These are phyloP conservation scores for Pelosia muscerda DNA, from an alignment of 2,888 invertebrate genomes.

Conservation along the genomic window DNA sequence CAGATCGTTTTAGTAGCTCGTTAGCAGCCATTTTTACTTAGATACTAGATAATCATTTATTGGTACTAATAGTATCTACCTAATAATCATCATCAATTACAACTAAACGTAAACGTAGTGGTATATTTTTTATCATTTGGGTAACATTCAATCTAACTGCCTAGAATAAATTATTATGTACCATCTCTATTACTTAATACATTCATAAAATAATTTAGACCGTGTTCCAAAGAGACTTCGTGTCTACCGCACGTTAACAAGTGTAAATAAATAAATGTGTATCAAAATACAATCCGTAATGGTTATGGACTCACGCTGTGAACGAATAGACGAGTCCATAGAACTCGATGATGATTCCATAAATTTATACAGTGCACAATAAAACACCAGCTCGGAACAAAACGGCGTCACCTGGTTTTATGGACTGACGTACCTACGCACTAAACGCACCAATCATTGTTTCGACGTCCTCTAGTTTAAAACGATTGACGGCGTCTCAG, in stretches of 20 bases:
- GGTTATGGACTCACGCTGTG: slow-evolving; percentile 79
- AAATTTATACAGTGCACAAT: slow-evolving; percentile 85
- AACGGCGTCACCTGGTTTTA: slow-evolving; percentile 81
- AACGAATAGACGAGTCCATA: slow-evolving; percentile 82
- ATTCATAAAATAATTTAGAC: slow-evolving; percentile 45
- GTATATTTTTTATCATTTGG: background rate
- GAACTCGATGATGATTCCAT: slow-evolving; percentile 86
- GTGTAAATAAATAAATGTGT: slow-evolving; percentile 80
- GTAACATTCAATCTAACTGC: background rate
- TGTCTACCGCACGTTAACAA: slow-evolving; percentile 65
- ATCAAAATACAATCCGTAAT: slow-evolving; percentile 82
- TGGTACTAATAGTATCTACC: too few species aligned
- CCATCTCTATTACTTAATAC: slow-evolving; percentile 14
- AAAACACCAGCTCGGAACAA: slow-evolving; percentile 81
- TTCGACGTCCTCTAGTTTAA: slow-evolving; percentile 58
- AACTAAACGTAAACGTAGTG: too few species aligned
- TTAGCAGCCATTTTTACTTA: too few species aligned
- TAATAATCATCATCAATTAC: too few species aligned
- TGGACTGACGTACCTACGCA: slow-evolving; percentile 66
- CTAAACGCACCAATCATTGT: slow-evolving; percentile 72
- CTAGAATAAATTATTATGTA: slow-evolving; percentile 14
- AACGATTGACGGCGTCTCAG: slow-evolving; percentile 58
- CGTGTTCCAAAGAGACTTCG: slow-evolving; percentile 46
- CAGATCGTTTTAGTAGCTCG: too few species aligned
- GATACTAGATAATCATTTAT: too few species aligned